Base-by-base conservation (phyloP, 2,888 invertebrate species). In the Sesamia inferens region DNA sequence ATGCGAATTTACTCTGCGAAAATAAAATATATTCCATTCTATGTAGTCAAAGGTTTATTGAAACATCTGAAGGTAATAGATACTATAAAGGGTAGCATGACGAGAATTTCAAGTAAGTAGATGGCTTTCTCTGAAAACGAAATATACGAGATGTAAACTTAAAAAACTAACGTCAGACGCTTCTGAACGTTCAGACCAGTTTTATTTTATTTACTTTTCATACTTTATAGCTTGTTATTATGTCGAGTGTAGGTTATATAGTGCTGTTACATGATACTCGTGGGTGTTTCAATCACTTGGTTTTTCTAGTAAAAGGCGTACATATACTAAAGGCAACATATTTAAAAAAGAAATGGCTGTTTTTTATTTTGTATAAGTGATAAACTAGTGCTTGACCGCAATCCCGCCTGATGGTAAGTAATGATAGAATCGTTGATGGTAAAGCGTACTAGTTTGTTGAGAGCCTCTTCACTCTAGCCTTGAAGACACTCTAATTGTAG, bases 71-170 rank as follows among this genome's bases (percentile, higher is more conserved):
- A 71, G 51, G 78, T 75, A 72, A 84, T 63, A 76, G 66, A 66
- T 24, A 64, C 71, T 70, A 69, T 81, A 77, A 82, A 79, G 63
- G 48, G 44, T 47, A 67, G 63, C 65, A 78, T 24, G 67, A 44
- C 57, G 67, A 42, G 73, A 86, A 86, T 82, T 68, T 39, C 59
- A 83, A 76, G 74, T 74, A 83, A 76, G 74, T 74, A 67, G 75
- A 83, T 78, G 61, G 16, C 51, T 69, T 42, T 70, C 57, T 8
- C 63, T 61, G 65, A 76, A 68, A 57, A 76, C 74, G 61, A 14
- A 57, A 59, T 81, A 76, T 76, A 83, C 65, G 78, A 84, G 68
- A 31, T 61, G 66, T 79, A 61, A 76, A 75, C 67, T 78, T 78
- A 69, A 63, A 68, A 73, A 31, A 61, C 55, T 42, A 63, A 77